Percentiles rank a stretch among this genome's conserved stretches.
Evolutionary conservation across 2,113 vertebrate genomes (phyloP).

Genomic region (Mustelus asterias): DNA sequence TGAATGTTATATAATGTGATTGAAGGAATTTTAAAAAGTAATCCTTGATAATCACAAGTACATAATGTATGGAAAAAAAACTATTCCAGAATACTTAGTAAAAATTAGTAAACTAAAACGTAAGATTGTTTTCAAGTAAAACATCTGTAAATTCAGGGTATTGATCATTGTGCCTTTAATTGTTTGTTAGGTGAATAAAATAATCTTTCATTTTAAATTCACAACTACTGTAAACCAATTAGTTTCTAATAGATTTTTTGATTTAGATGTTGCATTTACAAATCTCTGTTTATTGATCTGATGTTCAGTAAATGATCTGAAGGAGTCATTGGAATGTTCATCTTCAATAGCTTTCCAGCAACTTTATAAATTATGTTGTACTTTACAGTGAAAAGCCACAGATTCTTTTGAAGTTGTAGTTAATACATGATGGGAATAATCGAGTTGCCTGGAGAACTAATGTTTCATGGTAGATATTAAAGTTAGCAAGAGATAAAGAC

Average conservation of each 20-base stretch:
- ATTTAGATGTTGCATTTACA: neutral
- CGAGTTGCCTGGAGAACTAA: neutral
- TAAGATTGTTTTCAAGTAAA: neutral
- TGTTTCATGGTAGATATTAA: neutral
- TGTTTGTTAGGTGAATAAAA: neutral
- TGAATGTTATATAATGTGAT: neutral
- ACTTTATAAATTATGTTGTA: neutral
- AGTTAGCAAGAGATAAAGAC: neutral
- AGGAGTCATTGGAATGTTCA: neutral
- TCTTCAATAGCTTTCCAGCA: neutral
- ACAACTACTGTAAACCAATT: neutral
- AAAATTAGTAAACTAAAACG: neutral
- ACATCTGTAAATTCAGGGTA: neutral
- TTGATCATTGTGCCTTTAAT: neutral
- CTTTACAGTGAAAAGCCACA: neutral
- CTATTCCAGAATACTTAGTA: neutral
- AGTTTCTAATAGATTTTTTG: neutral
- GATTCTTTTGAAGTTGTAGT: neutral
- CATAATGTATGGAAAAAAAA: neutral
- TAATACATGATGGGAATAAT: neutral
- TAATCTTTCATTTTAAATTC: neutral
- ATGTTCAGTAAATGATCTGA: neutral
- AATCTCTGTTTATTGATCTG: neutral
- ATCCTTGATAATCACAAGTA: neutral
- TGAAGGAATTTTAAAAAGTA: neutral